Conservation (phyloP, 2,113 vertebrate species). For the zebrafish (Danio rerio) region GRCz12tu NC_133179.1:18330001-18330500, state of each 20-base stretch:
- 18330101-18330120: too few relatives aligned
- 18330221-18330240: too few relatives aligned
- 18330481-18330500: conserved; percentile 93
- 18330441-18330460: conserved; percentile 95
- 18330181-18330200: too few relatives aligned
- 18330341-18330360: background rate
- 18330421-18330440: conserved; percentile 89
- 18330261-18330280: too few relatives aligned
- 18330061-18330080: background rate
- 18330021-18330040: background rate
- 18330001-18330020: background rate
- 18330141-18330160: too few relatives aligned
- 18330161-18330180: too few relatives aligned
- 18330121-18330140: too few relatives aligned
- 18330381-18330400: conserved; percentile 86
- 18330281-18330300: too few relatives aligned
- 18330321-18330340: conserved; percentile 6
- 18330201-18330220: too few relatives aligned
- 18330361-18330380: too few relatives aligned
- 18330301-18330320: background rate
- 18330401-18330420: conserved; percentile 93
- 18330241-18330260: too few relatives aligned
- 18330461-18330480: conserved; percentile 96
- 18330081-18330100: too few relatives aligned
- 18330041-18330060: background rate